These are phyloP conservation scores for Carlito syrichta DNA, from an alignment of 2,113 vertebrate species.

Conservation along the genomic window DNA sequence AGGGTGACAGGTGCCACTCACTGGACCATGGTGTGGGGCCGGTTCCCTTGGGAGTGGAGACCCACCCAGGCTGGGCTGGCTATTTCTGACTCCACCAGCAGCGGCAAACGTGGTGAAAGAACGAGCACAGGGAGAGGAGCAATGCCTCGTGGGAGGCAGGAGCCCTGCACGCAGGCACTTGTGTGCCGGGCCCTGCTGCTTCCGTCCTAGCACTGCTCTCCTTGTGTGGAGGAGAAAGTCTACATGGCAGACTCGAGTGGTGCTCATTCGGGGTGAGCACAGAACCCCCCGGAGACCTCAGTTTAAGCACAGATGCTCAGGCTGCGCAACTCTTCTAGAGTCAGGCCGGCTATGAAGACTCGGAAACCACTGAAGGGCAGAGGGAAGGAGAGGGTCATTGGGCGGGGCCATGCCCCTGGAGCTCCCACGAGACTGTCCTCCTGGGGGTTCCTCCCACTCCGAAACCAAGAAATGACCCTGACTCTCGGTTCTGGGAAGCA, in stretches of 20 bases:
- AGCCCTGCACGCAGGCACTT: too few species aligned
- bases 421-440: background rate
- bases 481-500: background rate
- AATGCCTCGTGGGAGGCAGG: background rate
- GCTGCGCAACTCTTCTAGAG: accelerated
- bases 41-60: background rate
- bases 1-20: background rate
- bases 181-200: background rate
- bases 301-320: background rate
- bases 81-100: slow-evolving; percentile 18
- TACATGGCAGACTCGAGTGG: too few species aligned
- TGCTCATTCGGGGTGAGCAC: accelerated
- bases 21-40: background rate
- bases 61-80: background rate
- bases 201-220: background rate
- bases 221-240: background rate
- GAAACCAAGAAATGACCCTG: background rate
- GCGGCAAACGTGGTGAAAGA: slow-evolving; percentile 58
- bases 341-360: background rate
- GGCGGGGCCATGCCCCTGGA: too few species aligned
- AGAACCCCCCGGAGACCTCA: background rate
- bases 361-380: background rate
- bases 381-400: background rate
- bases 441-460: background rate
- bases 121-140: background rate